Base-by-base conservation (phyloP, 2,888 invertebrate species). In the Bombylius major region DNA sequence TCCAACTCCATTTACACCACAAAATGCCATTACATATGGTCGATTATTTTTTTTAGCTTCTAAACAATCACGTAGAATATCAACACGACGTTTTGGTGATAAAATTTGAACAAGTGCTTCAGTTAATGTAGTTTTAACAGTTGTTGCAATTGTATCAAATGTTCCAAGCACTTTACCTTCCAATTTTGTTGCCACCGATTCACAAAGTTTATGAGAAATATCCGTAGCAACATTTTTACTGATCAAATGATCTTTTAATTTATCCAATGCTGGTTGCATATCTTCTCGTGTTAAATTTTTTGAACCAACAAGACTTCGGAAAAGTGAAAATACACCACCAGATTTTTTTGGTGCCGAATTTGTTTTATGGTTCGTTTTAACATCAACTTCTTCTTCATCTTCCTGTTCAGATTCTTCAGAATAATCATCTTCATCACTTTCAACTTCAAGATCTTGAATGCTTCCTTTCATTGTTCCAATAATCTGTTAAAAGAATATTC, bases 1-100 rank as follows among this genome's bases (percentile, higher is more conserved):
- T 54, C 99, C 99, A 0, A 99, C 99, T 14, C 99, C 99, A 74
- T 99, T 99, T 3, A 85, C 99, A 58, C 99, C 99, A 75, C 99
- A 99, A 70, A 99, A 99, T 0, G 93, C 82, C 79, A 98, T 89
- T 9, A 93, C 87, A 70, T 92, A 99, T 0, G 99, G 97, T n/a
- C 86, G 78, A n/a, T 81, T 80, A 62, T 83, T 80, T 53, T 84
- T 81, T 69, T 87, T 86, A 1, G 95, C 89, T 67, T 98, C 96
- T 67, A 95, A 76, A 13, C 96, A 94, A 73, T 99, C 99, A 47
- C 99, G 82, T 47, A 99, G 78, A 66, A 99, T 95, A 76, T 99
- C 97, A 47, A 99, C 88, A 55, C 98, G 87, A 0, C 96, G 83
- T 65, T 89, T 89, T 0, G 99, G 98, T 12, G 95, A 94, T 66